Conservation (phyloP, 2,888 invertebrate species). For the Pterostichus madidus region DNA sequence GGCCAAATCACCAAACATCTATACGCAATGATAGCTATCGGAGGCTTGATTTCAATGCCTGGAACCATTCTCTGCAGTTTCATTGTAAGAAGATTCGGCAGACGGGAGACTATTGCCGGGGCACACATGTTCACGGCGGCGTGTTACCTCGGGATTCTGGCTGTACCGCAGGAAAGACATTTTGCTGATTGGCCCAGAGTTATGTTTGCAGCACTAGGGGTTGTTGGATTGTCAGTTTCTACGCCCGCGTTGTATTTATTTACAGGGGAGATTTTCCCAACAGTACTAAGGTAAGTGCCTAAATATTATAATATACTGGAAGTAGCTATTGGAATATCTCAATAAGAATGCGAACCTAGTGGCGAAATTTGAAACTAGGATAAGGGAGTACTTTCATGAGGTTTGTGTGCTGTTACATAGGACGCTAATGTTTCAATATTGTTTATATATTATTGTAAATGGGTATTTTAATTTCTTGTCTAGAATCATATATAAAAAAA, state of each 20-base stretch:
- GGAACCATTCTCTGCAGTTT: constrained; percentile 80
- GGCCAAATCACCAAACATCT: constrained; percentile 80
- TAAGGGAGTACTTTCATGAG: too few species aligned
- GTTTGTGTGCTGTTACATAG: too few species aligned
- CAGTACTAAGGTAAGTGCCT: constrained; percentile 78
- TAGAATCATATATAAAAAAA: too few species aligned
- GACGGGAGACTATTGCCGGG: constrained; percentile 78
- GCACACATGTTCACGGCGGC: constrained; percentile 78
- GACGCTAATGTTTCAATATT: too few species aligned
- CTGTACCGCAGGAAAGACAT: constrained; percentile 77
- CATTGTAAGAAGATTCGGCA: constrained; percentile 78
- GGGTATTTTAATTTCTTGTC: too few species aligned
- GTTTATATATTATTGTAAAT: too few species aligned
- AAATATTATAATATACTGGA: neutral
- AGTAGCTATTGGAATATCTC: too few species aligned
- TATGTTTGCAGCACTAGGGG: constrained; percentile 81
- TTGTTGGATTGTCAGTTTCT: constrained; percentile 83
- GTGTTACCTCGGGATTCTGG: constrained; percentile 78
- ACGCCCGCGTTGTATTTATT: constrained; percentile 84
- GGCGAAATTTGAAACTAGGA: too few species aligned
- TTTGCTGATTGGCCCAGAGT: constrained; percentile 80
- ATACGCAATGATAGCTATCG: constrained; percentile 79
- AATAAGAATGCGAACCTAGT: too few species aligned
- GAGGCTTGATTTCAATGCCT: constrained; percentile 79
- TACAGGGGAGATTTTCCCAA: constrained; percentile 89